A percentile compares a stretch with the other conserved stretches of the same genome.
Conservation (phyloP, 2,113 vertebrate genomes). For the Malurus elegans region DNA sequence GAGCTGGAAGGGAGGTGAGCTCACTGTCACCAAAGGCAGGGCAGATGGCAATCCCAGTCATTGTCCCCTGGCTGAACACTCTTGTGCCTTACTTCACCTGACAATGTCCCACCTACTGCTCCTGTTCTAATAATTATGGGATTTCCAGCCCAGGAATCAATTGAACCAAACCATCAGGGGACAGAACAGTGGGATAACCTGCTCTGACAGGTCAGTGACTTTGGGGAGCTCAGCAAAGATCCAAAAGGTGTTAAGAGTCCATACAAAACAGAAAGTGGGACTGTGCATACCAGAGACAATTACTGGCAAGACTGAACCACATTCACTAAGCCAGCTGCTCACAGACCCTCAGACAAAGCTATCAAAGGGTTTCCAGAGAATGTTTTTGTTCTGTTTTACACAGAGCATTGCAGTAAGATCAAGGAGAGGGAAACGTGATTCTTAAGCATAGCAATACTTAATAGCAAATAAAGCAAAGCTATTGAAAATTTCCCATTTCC, state of each 20-base stretch:
- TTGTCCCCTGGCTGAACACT: not conserved
- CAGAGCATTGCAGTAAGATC: not conserved
- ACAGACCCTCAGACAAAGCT: not conserved
- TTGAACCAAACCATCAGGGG: not conserved
- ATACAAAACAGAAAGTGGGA: not conserved
- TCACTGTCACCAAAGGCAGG: not conserved
- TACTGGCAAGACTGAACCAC: not conserved
- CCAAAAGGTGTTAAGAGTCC: not conserved
- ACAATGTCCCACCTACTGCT: not conserved
- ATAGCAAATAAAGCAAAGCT: not conserved
- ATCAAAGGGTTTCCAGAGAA: not conserved
- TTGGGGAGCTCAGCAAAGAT: rapidly evolving
- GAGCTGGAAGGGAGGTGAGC: not conserved
- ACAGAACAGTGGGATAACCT: not conserved
- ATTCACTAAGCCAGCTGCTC: not conserved
- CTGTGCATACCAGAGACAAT: not conserved
- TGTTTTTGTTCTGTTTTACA: not conserved
- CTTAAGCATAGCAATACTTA: not conserved
- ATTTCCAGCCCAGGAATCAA: not conserved
- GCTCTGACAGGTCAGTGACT: not conserved
- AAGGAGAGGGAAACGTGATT: not conserved
- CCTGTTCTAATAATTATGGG: not conserved
- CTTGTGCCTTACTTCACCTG: not conserved
- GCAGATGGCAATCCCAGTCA: not conserved
- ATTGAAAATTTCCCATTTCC: not conserved